phyloP scores from a whole-genome alignment of 2,888 invertebrate species.

The Acanthoscelides obtectus region DNA sequence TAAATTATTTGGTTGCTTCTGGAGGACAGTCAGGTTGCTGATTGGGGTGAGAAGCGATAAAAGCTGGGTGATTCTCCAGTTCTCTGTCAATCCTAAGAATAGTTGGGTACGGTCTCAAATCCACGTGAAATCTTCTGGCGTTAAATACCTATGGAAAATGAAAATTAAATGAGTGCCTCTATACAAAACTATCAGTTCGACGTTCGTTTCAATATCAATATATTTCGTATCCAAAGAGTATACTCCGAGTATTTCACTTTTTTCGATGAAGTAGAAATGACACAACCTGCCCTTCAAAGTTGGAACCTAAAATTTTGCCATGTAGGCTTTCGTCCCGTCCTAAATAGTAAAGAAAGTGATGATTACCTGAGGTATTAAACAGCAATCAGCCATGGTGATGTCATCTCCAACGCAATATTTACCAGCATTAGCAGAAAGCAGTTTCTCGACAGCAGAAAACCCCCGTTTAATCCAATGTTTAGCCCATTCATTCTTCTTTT shows the following conservation, averaged over 20 bases:
- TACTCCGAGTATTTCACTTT: no score
- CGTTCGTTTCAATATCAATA: no score
- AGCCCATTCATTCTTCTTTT: conserved; percentile 89
- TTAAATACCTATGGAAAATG: conserved; percentile 62
- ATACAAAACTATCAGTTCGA: no score
- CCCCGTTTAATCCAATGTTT: conserved; percentile 89
- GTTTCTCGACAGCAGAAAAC: conserved; percentile 84
- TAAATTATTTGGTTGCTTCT: conserved; percentile 74
- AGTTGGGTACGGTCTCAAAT: conserved; percentile 83
- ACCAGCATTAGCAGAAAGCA: conserved; percentile 77
- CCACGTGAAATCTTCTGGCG: conserved; percentile 90
- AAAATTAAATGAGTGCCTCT: not conserved
- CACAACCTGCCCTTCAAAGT: no score
- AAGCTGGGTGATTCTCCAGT: conserved; percentile 82
- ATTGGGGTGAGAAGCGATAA: conserved; percentile 86
- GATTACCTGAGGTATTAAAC: conserved; percentile 77
- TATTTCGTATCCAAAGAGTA: no score
- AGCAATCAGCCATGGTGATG: conserved; percentile 91
- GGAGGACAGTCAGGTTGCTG: conserved; percentile 94
- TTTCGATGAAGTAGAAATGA: no score
- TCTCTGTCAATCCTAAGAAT: conserved; percentile 83
- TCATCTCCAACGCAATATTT: conserved; percentile 82
- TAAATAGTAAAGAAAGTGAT: no score
- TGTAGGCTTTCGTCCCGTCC: no score
- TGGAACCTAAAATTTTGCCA: no score